Conservation (phyloP, 23 tunicate species). For the Styela plicata region DNA sequence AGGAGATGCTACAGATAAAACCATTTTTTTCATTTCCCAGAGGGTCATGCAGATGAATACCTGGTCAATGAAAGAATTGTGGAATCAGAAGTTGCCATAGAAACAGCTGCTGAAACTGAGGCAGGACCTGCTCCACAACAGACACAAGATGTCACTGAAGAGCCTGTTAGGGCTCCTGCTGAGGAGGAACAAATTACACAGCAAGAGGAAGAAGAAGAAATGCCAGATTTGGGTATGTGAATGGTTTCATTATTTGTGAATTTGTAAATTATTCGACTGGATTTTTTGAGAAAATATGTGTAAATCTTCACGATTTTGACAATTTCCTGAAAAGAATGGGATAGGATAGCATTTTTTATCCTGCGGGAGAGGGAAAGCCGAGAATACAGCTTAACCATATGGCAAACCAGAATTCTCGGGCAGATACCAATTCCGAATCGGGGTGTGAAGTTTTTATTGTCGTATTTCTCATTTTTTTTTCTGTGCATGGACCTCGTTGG, state of each 20-base stretch:
- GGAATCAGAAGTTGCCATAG: slow-evolving; percentile 14
- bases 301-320: too few species aligned
- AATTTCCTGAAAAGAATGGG: too few species aligned
- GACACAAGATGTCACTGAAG: slow-evolving; percentile 1
- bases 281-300: too few species aligned
- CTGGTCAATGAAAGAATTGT: slow-evolving; percentile 51
- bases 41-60: slow-evolving; percentile 41
- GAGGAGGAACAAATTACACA: slow-evolving; percentile 3
- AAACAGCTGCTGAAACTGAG: slow-evolving; percentile 5
- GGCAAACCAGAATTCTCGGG: too few species aligned
- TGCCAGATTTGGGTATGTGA: slow-evolving; percentile 52
- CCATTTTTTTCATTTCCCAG: background rate
- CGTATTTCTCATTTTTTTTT: too few species aligned
- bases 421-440: too few species aligned
- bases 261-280: background rate
- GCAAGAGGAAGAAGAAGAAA: slow-evolving; percentile 51
- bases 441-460: too few species aligned
- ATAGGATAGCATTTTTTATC: too few species aligned
- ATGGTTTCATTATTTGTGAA: background rate
- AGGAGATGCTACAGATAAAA: too few species aligned
- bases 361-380: too few species aligned
- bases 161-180: background rate
- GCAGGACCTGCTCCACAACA: background rate
- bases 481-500: too few species aligned
- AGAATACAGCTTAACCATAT: too few species aligned